Conservation (phyloP, 2,113 vertebrate species). For the Boulengeromyrus knoepffleri region DNA sequence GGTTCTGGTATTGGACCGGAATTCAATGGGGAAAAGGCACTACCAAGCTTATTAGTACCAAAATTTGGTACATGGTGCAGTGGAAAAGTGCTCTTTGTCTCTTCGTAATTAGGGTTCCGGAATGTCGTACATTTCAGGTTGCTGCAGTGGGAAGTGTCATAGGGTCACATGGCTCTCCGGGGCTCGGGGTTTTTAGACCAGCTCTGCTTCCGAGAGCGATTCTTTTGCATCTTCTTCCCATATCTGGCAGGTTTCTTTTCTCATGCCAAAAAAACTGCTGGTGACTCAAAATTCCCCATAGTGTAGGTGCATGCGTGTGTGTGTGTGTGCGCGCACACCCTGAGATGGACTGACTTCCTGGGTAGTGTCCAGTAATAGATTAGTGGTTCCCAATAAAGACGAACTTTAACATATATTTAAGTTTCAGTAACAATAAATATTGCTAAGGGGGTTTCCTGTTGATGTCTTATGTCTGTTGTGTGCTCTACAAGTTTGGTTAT, state of each 20-base stretch:
- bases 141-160: neutral
- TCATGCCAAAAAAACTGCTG: neutral
- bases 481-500: neutral
- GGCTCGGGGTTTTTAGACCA: neutral
- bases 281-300: neutral
- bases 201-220: neutral
- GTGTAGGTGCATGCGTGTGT: neutral
- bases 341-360: neutral
- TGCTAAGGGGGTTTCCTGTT: neutral
- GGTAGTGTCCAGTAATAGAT: neutral
- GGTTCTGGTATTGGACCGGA: neutral
- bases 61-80: neutral
- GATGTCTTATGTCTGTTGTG: neutral
- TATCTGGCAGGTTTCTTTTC: neutral
- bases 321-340: neutral
- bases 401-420: neutral
- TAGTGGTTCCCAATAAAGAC: neutral
- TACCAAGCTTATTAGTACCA: neutral
- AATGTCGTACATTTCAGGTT: neutral
- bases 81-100: neutral
- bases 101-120: neutral
- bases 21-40: neutral
- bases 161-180: neutral
- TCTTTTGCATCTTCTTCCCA: neutral
- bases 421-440: neutral